phyloP scores from a whole-genome alignment of 2,113 vertebrate genomes.

The Carollia perspicillata region DNA sequence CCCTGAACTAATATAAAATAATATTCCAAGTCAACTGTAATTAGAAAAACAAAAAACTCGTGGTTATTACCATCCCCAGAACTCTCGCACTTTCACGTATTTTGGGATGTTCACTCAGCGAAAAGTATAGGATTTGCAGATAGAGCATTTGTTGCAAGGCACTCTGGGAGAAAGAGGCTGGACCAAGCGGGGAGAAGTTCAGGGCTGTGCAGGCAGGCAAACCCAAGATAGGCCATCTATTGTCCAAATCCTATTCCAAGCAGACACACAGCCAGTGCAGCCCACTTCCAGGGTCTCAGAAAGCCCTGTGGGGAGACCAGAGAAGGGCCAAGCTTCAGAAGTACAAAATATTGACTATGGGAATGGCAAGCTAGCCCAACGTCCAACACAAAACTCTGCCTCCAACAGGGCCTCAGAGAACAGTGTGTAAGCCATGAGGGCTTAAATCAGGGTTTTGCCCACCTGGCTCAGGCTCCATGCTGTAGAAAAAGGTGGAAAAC shows the following conservation, averaged over 20 bases:
- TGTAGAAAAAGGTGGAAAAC: not conserved
- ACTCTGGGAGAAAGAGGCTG: not conserved
- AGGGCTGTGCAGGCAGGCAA: not conserved
- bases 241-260: not conserved
- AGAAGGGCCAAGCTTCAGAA: not conserved
- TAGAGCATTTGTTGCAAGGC: not conserved
- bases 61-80: not conserved
- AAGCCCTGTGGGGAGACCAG: not conserved
- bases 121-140: not conserved
- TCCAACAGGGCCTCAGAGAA: not conserved
- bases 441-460: not conserved
- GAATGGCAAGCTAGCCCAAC: not conserved
- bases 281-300: not conserved
- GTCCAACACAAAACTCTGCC: not conserved
- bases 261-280: not conserved
- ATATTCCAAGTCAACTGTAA: not conserved
- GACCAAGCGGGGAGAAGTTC: not conserved
- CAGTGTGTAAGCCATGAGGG: not conserved
- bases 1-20: not conserved
- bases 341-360: not conserved
- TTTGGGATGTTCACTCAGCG: not conserved
- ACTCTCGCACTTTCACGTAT: not conserved
- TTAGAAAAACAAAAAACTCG: constrained; percentile 34
- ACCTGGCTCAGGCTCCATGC: not conserved
- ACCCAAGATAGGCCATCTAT: not conserved